Conservation (phyloP, 1,140 invertebrate species). For the Bombus affinis region DNA sequence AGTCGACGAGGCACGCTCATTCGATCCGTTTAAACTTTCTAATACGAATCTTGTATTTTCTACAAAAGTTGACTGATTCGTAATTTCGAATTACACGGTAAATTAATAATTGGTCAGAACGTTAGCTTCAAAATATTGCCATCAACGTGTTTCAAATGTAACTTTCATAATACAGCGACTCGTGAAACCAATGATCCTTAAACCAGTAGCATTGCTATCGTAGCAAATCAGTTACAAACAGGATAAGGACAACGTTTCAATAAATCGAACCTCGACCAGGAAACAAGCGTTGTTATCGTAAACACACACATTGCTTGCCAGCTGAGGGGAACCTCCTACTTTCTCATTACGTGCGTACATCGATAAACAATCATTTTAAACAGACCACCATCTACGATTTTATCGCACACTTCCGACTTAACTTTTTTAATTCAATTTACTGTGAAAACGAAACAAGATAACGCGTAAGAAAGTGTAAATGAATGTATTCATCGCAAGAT, state of each 20-base stretch:
- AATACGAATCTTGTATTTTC: not conserved
- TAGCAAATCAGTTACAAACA: not conserved
- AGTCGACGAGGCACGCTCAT: not conserved
- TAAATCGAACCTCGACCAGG: slow-evolving; percentile 2
- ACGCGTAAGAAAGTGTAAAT: too few relatives aligned
- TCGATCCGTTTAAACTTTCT: not conserved
- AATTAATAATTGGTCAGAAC: too few relatives aligned
- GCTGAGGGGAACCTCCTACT: not conserved
- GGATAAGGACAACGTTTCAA: slow-evolving; percentile 7
- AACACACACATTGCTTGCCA: not conserved
- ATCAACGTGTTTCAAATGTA: not conserved
- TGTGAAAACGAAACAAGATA: not conserved
- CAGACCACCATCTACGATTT: not conserved
- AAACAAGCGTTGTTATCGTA: slow-evolving; percentile 2
- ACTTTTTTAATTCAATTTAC: not conserved
- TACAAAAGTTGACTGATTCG: too few relatives aligned
- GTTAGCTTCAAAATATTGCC: too few relatives aligned
- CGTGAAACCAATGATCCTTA: not conserved
- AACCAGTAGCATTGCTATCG: not conserved
- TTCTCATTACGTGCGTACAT: not conserved
- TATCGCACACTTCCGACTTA: not conserved
- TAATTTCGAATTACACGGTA: too few relatives aligned
- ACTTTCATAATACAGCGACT: not conserved
- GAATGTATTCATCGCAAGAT: too few relatives aligned
- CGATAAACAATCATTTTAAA: not conserved